These are phyloP conservation scores for Tiphia femorata DNA, from an alignment of 2,888 invertebrate species.

Conservation along the genomic window DNA sequence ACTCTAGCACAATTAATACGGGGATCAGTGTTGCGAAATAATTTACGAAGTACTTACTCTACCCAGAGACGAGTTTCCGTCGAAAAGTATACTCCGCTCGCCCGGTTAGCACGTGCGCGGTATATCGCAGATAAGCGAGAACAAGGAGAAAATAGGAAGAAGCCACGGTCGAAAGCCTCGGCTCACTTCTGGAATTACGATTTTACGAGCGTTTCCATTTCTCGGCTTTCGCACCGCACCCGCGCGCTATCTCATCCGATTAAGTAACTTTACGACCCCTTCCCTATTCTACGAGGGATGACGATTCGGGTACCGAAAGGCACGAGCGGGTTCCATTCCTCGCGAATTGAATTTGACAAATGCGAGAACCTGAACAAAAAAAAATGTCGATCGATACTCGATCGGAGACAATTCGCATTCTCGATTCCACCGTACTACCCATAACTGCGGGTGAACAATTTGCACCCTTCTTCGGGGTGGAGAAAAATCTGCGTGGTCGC, in stretches of 20 bases:
- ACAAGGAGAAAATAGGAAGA: not conserved
- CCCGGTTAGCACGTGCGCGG: not conserved
- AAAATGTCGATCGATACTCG: too few relatives aligned
- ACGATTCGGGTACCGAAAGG: too few relatives aligned
- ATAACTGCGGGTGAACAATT: too few relatives aligned
- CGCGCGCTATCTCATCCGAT: slow-evolving; percentile 51
- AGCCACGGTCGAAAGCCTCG: not conserved
- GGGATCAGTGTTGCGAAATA: not conserved
- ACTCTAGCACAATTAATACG: not conserved
- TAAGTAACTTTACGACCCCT: slow-evolving; percentile 56
- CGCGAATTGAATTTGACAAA: too few relatives aligned
- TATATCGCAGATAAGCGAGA: not conserved
- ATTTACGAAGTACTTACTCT: too few relatives aligned
- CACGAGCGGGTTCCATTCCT: too few relatives aligned
- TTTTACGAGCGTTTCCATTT: slow-evolving; percentile 48
- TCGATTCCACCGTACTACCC: too few relatives aligned
- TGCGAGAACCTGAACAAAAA: too few relatives aligned
- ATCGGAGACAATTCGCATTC: too few relatives aligned
- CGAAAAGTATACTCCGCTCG: not conserved
- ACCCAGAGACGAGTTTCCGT: too few relatives aligned
- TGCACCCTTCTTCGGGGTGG: too few relatives aligned
- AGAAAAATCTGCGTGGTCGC: too few relatives aligned
- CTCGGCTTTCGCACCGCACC: slow-evolving; percentile 36
- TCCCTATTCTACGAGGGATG: slow-evolving; percentile 20
- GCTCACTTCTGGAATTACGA: slow-evolving; percentile 33